Percentiles rank a stretch among this genome's conserved stretches.
These are phyloP conservation scores for Papilio helenus DNA, from an alignment of 1,140 invertebrate species.

Conservation along the genomic window DNA sequence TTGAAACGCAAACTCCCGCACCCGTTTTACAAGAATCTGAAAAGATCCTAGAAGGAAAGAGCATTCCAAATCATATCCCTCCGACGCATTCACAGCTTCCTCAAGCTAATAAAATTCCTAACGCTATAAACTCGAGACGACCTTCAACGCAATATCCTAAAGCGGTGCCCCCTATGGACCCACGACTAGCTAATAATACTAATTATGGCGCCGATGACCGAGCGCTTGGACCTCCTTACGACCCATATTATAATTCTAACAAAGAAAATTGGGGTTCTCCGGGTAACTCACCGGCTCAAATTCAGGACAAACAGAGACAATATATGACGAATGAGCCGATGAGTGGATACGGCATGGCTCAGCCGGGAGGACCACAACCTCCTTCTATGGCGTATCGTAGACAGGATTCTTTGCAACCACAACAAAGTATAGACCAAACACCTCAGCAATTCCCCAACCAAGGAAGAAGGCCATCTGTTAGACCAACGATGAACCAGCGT, in stretches of 20 bases:
- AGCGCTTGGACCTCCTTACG: constrained; percentile 61
- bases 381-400: constrained; percentile 53
- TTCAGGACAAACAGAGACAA: constrained; percentile 61
- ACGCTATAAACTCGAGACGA: constrained; percentile 68
- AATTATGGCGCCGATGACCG: constrained; percentile 69
- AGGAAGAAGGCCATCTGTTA: constrained; percentile 59
- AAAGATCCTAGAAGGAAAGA: constrained; percentile 81
- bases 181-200: constrained; percentile 66
- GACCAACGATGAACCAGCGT: constrained; percentile 62
- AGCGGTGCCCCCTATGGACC: constrained; percentile 59
- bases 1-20: constrained; percentile 68
- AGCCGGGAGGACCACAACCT: constrained; percentile 49
- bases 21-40: constrained; percentile 79
- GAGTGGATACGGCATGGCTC: constrained; percentile 53
- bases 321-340: constrained; percentile 61
- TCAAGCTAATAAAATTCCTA: constrained; percentile 70
- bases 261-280: constrained; percentile 67
- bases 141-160: constrained; percentile 72
- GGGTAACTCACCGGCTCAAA: constrained; percentile 56
- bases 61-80: constrained; percentile 83
- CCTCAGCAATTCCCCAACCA: constrained; percentile 68
- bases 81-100: constrained; percentile 76
- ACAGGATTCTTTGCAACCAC: constrained; percentile 60
- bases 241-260: constrained; percentile 64
- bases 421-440: constrained; percentile 68